A percentile compares a stretch with the other conserved stretches of the same genome.
Evolutionary conservation across 2,888 invertebrate genomes (phyloP).

Genomic region (Margaritifera margaritifera): DNA sequence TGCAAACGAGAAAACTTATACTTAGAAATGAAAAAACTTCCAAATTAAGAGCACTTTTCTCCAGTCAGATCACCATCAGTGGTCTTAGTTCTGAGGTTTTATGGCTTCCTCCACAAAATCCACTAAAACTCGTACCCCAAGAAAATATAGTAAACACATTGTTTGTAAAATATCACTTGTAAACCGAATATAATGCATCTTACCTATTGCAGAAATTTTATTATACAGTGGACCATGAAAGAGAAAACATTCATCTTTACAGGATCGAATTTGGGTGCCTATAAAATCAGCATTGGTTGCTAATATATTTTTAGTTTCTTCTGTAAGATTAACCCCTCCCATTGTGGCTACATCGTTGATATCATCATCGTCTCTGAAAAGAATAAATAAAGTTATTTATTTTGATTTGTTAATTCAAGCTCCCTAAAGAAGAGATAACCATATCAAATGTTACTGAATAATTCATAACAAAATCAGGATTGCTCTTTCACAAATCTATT

Average conservation of each 20-base stretch:
- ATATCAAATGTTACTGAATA: neutral
- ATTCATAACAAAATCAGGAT: neutral
- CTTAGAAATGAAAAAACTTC: no score
- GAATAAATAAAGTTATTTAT: neutral
- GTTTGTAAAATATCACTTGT: neutral
- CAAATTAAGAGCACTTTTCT: no score
- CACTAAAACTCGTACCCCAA: no score
- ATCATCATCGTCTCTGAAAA: constrained; percentile 87
- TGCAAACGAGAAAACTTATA: no score
- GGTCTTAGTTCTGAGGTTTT: no score
- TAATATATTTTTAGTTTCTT: constrained; percentile 95
- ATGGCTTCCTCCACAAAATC: no score
- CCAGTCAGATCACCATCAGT: no score
- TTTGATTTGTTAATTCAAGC: no score
- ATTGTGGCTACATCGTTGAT: constrained; percentile 99
- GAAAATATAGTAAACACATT: no score
- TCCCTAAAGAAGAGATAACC: no score
- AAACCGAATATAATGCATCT: constrained; percentile 40
- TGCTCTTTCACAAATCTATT: no score
- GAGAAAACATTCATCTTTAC: constrained; percentile 92
- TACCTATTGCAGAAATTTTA: constrained; percentile 83
- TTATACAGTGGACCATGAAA: constrained; percentile 82
- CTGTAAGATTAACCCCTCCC: constrained; percentile 98
- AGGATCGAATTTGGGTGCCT: constrained; percentile 90
- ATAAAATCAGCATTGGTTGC: constrained; percentile 88